Evolutionary conservation across 2,113 vertebrate species (phyloP).

Genomic region (Cochlearius cochlearius): DNA sequence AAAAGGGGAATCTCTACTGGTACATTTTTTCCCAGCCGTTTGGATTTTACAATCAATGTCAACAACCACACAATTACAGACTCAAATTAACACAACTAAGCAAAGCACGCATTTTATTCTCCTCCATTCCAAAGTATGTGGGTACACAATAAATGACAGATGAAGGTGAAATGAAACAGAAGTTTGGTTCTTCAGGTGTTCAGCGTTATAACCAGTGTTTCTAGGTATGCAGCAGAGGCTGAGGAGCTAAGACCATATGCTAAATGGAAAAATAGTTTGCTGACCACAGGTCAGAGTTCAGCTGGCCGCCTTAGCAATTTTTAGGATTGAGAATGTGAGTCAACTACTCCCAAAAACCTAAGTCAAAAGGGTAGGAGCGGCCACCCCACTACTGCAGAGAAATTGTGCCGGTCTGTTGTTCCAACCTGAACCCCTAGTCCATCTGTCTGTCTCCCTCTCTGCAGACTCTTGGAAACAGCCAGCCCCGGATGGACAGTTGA

Average conservation of each 20-base stretch:
- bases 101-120: accelerated
- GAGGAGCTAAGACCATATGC: not conserved
- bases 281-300: not conserved
- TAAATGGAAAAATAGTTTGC: not conserved
- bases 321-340: not conserved
- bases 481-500: not conserved
- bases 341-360: not conserved
- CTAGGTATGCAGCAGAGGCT: not conserved
- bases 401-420: not conserved
- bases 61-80: not conserved
- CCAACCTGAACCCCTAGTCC: not conserved
- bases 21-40: not conserved
- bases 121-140: not conserved
- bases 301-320: not conserved
- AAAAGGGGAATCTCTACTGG: not conserved
- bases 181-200: not conserved
- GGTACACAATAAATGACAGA: not conserved
- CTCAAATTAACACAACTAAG: not conserved
- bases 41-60: not conserved
- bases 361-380: accelerated
- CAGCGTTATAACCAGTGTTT: not conserved
- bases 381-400: not conserved
- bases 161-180: not conserved
- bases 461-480: not conserved
- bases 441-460: not conserved